Percentiles rank a stretch among this genome's conserved stretches.
These are phyloP conservation scores for Ciconia nigra DNA, from an alignment of 2,797 vertebrate genomes.

Conservation along the genomic window DNA sequence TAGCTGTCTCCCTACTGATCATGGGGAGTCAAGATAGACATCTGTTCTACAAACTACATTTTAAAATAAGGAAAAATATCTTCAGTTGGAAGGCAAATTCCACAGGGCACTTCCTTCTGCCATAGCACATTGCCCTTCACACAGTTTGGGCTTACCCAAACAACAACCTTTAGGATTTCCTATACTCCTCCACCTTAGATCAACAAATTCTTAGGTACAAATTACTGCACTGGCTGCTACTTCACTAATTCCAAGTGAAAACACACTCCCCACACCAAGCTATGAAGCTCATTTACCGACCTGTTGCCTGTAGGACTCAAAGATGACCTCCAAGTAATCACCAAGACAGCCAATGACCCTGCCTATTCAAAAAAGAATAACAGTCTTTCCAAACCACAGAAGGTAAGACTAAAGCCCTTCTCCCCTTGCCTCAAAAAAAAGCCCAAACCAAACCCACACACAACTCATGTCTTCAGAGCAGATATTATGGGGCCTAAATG, in stretches of 20 bases:
- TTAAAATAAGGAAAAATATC: not conserved
- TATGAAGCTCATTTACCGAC: not conserved
- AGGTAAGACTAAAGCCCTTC: not conserved
- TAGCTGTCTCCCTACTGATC: not conserved
- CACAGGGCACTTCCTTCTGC: not conserved
- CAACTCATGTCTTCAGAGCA: not conserved
- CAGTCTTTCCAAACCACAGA: not conserved
- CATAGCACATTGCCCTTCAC: not conserved
- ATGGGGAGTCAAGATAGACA: not conserved
- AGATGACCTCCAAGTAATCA: not conserved
- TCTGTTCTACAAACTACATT: not conserved
- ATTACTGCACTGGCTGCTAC: not conserved
- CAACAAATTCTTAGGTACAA: not conserved
- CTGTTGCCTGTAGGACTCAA: not conserved
- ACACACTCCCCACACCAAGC: not conserved
- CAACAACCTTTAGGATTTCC: not conserved
- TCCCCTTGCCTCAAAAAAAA: not conserved
- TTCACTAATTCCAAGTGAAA: not conserved
- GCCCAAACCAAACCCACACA: not conserved
- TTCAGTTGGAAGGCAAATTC: not conserved
- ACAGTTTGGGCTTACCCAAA: not conserved
- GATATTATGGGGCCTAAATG: not conserved
- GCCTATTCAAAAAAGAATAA: not conserved
- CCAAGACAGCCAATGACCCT: not conserved
- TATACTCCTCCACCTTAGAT: not conserved